Base-by-base conservation (phyloP, 2,888 invertebrate genomes). In the Fabriciana adippe region DNA sequence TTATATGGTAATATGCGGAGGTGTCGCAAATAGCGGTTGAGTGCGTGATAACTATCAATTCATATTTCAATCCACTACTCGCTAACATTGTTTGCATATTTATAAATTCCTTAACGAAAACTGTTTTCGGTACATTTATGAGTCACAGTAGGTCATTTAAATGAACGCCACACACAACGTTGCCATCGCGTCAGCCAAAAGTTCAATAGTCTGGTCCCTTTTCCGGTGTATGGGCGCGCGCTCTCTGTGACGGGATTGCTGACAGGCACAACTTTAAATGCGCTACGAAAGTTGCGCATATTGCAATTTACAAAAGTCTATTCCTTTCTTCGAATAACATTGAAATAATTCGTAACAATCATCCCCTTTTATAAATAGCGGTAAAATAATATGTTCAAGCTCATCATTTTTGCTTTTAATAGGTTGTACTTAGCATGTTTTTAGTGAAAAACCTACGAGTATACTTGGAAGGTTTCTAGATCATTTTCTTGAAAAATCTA, bases 151-250 rank as follows among this genome's bases (percentile, higher is more conserved):
- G 78, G 81, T 83, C 83, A 67, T 75, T 73, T 76, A 75, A 80
- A 79, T 82, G 81, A 80, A 74, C 80, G 79, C 81, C 78, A 82
- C 83, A 78, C 74, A 60, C 70, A 71, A 55, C 61, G 68, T 69
- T 69, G 75, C 76, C 76, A 78, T 79, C 80, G 72, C 68, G 50
- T 80, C 60, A 48, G 78, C 77, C 76, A 76, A 79, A 87, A 86
- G 85, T 85, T 86, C 85, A 86, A 84, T 79, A 81, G 80, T 83
- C 86, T 84, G 82, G 57, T 77, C 87, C 89, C 84, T 86, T 86
- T 90, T 90, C 90, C 90, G 89, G 88, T 86, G 83, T 35, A 61
- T 77, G 79, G 70, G 70, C 51, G 71, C 53, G 68, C 69, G 65
- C 66, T 62, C 68, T 60, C 64, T 67, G 73, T 73, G 69, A 71